Evolutionary conservation across 2,113 vertebrate species (phyloP), one percentile per base, ranked within the genome.

Genomic region (Pithys albifrons): DNA sequence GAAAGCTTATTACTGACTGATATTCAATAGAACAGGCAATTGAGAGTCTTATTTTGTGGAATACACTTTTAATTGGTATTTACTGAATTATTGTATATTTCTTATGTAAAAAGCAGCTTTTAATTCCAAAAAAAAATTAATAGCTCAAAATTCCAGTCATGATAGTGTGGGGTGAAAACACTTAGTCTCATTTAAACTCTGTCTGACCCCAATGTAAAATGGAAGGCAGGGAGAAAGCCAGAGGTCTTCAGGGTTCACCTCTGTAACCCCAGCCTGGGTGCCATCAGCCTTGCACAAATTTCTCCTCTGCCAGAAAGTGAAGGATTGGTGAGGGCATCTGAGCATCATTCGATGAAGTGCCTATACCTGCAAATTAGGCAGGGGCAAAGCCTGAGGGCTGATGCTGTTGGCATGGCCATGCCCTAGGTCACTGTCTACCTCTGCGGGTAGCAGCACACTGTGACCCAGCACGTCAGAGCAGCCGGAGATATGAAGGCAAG

Each of bases 61-160:
- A 75, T 73, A 96, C 16, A 52, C 43, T 96, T 96, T 97, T 94
- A 95, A 96, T 91, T 94, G 91, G 20, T 89, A 89, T 92, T 76
- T 88, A 85, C 33, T 1, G 3, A 66, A 37, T 96, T 96, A 82
- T 85, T 93, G 79, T 95, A 52, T 75, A 88, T 86, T 93, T 86
- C 92, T 94, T 95, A 95, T 80, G 78, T 94, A 91, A 70, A 90
- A 64, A 74, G 59, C 76, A 82, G 62, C 64, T 45, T 57, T 96
- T 95, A 81, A 96, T 92, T 92, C 4, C 5, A 39, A 41, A 55
- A 1, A 66, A 92, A 92, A 94, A 88, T 33, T 27, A 91, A 61
- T 58, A 27, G 61, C 37, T 95, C 80, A 46, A 91, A 93, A 96
- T 89, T 95, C 95, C 58, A 46, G 62, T 92, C 89, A 84, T 75